A percentile compares a stretch with the other conserved stretches of the same genome.
Evolutionary conservation across 92 coral and sea anemone genomes (phyloP).

Genomic region (Siderastrea siderea): DNA sequence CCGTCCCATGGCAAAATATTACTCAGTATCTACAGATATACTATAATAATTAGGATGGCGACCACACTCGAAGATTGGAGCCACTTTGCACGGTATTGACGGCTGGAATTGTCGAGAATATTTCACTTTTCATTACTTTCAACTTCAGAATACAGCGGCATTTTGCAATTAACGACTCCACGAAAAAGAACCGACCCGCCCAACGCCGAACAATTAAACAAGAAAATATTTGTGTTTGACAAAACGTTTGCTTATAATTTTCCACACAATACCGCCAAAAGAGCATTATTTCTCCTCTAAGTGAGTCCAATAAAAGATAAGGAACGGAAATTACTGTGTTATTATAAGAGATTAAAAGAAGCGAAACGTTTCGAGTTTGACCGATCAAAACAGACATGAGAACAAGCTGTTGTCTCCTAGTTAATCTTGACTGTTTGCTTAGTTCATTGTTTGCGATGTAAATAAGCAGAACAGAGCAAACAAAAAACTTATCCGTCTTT

Average conservation of each 20-base stretch:
- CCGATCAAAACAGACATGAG: conserved; percentile 4
- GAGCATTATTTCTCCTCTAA: neutral
- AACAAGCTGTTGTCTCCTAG: neutral
- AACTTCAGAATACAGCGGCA: neutral
- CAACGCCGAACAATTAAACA: neutral
- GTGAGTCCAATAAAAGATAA: neutral
- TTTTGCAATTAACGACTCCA: neutral
- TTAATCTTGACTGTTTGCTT: neutral
- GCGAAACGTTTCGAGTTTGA: neutral
- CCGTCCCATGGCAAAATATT: too few relatives aligned
- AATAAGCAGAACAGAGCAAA: neutral
- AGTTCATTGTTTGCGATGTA: neutral
- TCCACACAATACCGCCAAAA: conserved; percentile 4
- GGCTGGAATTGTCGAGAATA: too few relatives aligned
- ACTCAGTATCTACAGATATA: too few relatives aligned
- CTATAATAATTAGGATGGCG: too few relatives aligned
- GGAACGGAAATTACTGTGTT: conserved; percentile 19
- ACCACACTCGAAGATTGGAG: too few relatives aligned
- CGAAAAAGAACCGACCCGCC: neutral
- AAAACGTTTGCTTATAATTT: neutral
- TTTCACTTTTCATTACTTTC: neutral
- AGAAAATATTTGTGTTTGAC: neutral
- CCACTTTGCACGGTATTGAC: too few relatives aligned
- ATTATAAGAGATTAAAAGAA: conserved; percentile 29
- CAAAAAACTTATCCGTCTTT: too few relatives aligned